Base-by-base conservation (phyloP, 1,140 invertebrate genomes). In the Pseudomyrmex cubaensis region DNA sequence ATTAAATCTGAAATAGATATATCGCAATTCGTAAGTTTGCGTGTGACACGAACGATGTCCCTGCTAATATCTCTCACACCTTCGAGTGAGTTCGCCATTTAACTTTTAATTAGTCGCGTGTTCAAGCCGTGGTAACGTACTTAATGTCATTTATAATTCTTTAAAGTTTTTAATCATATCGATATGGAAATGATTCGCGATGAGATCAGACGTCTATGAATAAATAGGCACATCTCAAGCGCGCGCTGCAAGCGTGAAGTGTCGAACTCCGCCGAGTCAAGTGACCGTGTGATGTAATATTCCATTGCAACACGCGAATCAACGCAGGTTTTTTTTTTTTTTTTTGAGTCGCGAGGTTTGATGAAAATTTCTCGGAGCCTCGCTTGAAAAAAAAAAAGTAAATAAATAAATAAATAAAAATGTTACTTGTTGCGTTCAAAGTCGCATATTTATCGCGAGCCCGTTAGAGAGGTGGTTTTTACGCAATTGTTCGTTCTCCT, bases 401-500 rank as follows among this genome's bases (percentile, higher is more conserved):
- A 20, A 20, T 0, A 20, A 20, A 20, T 20, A 20, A 20, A 20
- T 20, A 20, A 20, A 20, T 20, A 20, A 25, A 77, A 78, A 69
- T 57, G 69, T 46, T 20, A 54, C 54, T 35, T 35, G 46, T 78
- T 78, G 54, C 76, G 64, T 69, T 20, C 76, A 48, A 59, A 70
- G 66, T 72, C 56, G 66, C 76, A 59, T 80, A 84, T 87, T 87
- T 87, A 70, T 87, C 74, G 66, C 84, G 50, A 78, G 76, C 13
- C 66, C n/a, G 77, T 48, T 48, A 35, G 57, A 74, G 44, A 59
- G 13, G 66, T 48, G 44, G 50, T 67, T 70, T 70, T 88, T 88
- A 73, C 63, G 83, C 83, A 88, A 88, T 87, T 85, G 72, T 82
- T 70, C 87, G 57, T 85, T 85, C 83, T 78, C 73, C 50, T 20